Conservation (phyloP, 1,140 invertebrate genomes). For the Varroa destructor region DNA sequence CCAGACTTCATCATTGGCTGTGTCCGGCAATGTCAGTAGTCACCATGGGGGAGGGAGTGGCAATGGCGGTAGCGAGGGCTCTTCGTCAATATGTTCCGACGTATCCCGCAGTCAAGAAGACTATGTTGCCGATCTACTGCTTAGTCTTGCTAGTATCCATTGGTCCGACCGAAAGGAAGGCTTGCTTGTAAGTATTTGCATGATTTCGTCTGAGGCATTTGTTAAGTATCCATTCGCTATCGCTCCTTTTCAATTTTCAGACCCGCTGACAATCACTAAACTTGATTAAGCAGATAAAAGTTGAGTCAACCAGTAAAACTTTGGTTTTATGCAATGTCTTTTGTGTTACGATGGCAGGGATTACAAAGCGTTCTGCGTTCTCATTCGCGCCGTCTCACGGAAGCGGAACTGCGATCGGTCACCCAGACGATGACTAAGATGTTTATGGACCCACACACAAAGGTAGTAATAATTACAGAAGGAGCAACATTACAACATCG, state of each 20-base stretch:
- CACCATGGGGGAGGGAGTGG: no score
- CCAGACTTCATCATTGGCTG: no score
- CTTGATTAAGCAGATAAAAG: no score
- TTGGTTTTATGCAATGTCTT: no score
- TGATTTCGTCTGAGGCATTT: no score
- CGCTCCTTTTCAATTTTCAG: no score
- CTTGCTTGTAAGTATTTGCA: conserved; percentile 44
- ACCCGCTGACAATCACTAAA: no score
- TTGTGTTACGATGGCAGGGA: conserved; percentile 39
- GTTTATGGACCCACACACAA: conserved; percentile 94
- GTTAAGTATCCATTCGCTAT: no score
- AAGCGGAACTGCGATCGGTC: conserved; percentile 58
- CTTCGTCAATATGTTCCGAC: conserved; percentile 18
- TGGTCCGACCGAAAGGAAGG: conserved; percentile 88
- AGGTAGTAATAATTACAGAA: conserved; percentile 43
- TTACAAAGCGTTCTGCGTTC: conserved; percentile 59
- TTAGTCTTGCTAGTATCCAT: conserved; percentile 65
- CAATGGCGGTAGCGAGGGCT: conserved; percentile 12
- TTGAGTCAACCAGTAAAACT: no score
- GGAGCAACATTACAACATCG: no score
- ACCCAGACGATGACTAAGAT: conserved; percentile 86
- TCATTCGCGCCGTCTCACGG: conserved; percentile 52
- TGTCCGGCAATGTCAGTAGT: no score
- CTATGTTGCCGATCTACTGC: conserved; percentile 67
- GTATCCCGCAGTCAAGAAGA: conserved; percentile 46